These are phyloP conservation scores for Melieria omissa DNA, from an alignment of 2,888 invertebrate genomes.

Conservation along the genomic window DNA sequence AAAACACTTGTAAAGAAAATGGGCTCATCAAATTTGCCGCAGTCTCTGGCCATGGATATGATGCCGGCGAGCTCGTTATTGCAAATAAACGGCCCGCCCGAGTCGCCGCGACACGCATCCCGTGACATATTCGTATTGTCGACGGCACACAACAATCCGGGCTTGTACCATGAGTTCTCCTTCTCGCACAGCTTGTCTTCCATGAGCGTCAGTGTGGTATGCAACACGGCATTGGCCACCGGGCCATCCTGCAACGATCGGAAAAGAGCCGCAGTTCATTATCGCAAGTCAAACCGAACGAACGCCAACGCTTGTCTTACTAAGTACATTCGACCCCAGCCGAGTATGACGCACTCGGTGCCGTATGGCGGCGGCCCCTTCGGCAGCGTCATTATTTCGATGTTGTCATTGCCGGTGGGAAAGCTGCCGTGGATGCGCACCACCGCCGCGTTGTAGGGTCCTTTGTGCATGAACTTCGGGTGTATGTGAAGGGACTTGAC, in stretches of 20 bases:
- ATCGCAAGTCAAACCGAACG: not conserved
- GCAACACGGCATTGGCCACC: slow-evolving; percentile 18
- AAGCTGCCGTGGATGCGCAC: slow-evolving; percentile 37
- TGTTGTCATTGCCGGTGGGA: slow-evolving; percentile 25
- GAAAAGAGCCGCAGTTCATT: not conserved
- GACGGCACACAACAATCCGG: slow-evolving; percentile 42
- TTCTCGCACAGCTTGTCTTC: slow-evolving; percentile 27
- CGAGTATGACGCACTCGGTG: slow-evolving; percentile 41
- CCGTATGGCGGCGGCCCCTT: slow-evolving; percentile 29
- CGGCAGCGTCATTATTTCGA: slow-evolving; percentile 37
- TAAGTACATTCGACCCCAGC: slow-evolving; percentile 48
- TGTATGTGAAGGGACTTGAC: too few species aligned
- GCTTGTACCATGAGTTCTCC: slow-evolving; percentile 16
- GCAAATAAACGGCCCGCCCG: slow-evolving; percentile 49
- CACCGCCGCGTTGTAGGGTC: slow-evolving; percentile 47
- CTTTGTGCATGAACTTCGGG: slow-evolving; percentile 41
- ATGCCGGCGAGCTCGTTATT: slow-evolving; percentile 38
- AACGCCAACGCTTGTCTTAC: slow-evolving; percentile 34
- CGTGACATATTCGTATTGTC: slow-evolving; percentile 6
- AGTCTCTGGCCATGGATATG: slow-evolving; percentile 32
- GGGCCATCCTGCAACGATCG: slow-evolving; percentile 40
- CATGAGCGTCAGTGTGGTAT: slow-evolving; percentile 20
- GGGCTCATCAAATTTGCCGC: slow-evolving; percentile 19
- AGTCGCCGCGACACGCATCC: slow-evolving; percentile 44
- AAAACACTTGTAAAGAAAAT: slow-evolving; percentile 20